phyloP scores from a whole-genome alignment of 2,113 vertebrate species.

The Scomber colias region DNA sequence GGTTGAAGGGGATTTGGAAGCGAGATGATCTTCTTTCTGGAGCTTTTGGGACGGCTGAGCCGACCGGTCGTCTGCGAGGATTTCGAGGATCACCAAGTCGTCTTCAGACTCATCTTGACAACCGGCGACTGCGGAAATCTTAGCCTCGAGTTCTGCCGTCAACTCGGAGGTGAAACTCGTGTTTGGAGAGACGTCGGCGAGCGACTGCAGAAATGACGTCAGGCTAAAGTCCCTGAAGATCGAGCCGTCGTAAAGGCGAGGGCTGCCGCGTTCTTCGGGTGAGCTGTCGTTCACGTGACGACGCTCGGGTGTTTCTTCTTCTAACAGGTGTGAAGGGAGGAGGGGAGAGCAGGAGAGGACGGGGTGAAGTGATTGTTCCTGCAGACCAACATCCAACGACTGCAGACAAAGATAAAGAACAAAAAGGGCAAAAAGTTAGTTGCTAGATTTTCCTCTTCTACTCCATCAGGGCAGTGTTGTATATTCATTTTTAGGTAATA shows the following conservation, averaged over 20 bases:
- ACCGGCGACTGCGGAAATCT: too few species aligned
- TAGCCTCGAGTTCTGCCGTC: background rate
- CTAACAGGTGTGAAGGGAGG: background rate
- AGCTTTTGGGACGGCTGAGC: background rate
- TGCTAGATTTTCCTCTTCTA: too few species aligned
- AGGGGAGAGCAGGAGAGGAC: background rate
- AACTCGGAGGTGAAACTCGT: background rate
- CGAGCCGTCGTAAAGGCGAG: background rate
- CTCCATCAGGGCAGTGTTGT: too few species aligned
- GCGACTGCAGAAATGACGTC: background rate
- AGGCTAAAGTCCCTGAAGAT: background rate
- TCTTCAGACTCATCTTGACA: background rate
- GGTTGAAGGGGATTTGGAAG: background rate
- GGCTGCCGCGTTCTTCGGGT: too few species aligned
- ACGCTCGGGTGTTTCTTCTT: background rate
- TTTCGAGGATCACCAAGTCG: background rate
- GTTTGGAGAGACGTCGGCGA: fast-evolving
- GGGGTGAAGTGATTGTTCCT: background rate
- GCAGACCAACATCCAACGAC: background rate
- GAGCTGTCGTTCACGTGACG: too few species aligned
- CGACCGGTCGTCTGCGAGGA: background rate
- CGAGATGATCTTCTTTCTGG: background rate
- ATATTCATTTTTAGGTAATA: too few species aligned
- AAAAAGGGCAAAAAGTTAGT: too few species aligned
- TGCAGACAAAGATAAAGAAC: background rate